Conservation (phyloP, 1,140 invertebrate species). For the Drosophila bocqueti region DNA sequence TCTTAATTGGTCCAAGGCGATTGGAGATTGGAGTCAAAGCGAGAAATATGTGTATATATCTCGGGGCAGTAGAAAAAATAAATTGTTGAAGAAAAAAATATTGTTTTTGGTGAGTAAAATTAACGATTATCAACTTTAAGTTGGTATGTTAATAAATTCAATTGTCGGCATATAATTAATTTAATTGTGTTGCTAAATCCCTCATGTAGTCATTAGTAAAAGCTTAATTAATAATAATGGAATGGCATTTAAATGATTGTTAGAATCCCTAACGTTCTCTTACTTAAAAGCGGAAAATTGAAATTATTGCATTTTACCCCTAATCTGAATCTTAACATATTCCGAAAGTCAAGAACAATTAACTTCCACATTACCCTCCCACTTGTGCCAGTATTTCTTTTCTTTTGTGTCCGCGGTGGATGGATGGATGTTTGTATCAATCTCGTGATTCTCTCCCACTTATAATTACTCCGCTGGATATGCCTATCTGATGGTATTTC, state of each 20-base stretch:
- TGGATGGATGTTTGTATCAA: constrained; percentile 22
- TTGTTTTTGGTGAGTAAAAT: background rate
- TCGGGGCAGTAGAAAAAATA: constrained; percentile 16
- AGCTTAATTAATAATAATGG: constrained; percentile 2
- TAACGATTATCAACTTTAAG: background rate
- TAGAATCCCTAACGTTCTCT: background rate
- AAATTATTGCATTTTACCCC: background rate
- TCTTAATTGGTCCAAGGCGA: constrained; percentile 44
- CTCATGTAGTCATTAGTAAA: background rate
- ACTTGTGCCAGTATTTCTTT: constrained; percentile 23
- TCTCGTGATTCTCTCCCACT: constrained; percentile 34
- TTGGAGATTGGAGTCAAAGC: background rate
- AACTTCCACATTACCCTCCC: constrained; percentile 35
- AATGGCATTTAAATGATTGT: constrained; percentile 1
- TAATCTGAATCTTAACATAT: constrained; percentile 35
- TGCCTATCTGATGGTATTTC: constrained; percentile 40
- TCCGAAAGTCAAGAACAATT: constrained; percentile 38
- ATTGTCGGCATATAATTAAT: background rate
- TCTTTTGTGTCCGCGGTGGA: constrained; percentile 2
- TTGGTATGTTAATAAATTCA: no score
- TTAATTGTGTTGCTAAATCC: background rate
- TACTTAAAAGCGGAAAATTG: no score
- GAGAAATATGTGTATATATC: background rate
- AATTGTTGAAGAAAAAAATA: background rate
- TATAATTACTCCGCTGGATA: constrained; percentile 37